A percentile compares a stretch with the other conserved stretches of the same genome.
These are phyloP conservation scores for Berghia stephanieae DNA, from an alignment of 1,140 invertebrate genomes.

Conservation along the genomic window DNA sequence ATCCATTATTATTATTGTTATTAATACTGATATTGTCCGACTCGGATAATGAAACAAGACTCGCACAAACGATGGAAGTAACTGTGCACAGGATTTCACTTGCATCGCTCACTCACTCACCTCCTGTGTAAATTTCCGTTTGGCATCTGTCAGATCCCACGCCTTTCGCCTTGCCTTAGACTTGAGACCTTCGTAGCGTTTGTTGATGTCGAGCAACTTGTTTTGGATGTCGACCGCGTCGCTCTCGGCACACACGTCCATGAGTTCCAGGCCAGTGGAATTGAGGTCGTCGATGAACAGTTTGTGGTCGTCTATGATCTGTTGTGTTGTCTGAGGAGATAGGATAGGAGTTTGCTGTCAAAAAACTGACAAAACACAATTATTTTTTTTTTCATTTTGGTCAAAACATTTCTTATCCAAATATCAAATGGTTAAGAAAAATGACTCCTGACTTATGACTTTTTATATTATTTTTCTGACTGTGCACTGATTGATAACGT, in stretches of 20 bases:
- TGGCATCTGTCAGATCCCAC: conserved; percentile 81
- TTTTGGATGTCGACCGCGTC: conserved; percentile 90
- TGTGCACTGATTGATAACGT: too few relatives aligned
- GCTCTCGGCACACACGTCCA: conserved; percentile 88
- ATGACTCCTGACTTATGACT: too few relatives aligned
- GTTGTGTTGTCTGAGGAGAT: conserved; percentile 69
- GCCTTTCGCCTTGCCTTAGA: conserved; percentile 84
- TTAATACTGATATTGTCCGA: too few relatives aligned
- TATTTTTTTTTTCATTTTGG: too few relatives aligned
- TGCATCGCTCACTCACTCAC: too few relatives aligned
- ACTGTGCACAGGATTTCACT: too few relatives aligned
- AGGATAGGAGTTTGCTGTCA: not conserved
- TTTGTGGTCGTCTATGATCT: conserved; percentile 93
- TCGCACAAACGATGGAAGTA: too few relatives aligned
- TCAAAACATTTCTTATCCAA: too few relatives aligned
- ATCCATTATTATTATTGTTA: too few relatives aligned
- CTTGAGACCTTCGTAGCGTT: conserved; percentile 85
- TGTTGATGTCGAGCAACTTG: conserved; percentile 86
- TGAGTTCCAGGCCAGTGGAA: conserved; percentile 90
- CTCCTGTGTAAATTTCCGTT: conserved; percentile 74
- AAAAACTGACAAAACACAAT: not conserved
- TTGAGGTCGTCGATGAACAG: conserved; percentile 96
- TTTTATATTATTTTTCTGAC: too few relatives aligned
- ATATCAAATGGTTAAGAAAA: too few relatives aligned
- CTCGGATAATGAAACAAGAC: too few relatives aligned